A percentile compares a stretch with the other conserved stretches of the same genome.
Conservation (phyloP, 2,888 invertebrate species). For the Tetramorium bicarinatum region DNA sequence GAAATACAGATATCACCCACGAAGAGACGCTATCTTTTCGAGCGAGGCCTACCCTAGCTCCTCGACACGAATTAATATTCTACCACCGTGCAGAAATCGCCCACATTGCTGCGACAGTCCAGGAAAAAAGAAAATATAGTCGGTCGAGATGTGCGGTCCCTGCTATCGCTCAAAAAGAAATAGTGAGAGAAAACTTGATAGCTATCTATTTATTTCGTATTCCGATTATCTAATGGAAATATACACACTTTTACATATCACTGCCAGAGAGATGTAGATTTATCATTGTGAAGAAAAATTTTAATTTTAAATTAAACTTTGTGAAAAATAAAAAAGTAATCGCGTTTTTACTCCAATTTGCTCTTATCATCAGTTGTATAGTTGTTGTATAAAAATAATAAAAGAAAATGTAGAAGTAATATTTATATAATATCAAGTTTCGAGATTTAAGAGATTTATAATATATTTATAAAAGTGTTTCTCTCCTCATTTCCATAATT, state of each 20-base stretch:
- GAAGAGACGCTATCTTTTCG: constrained; percentile 76
- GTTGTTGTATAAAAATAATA: not conserved
- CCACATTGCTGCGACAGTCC: constrained; percentile 62
- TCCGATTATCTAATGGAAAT: not conserved
- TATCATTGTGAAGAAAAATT: not conserved
- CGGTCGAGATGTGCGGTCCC: constrained; percentile 33
- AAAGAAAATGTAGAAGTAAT: not conserved
- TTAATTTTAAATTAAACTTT: not conserved
- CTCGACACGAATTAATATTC: constrained; percentile 80
- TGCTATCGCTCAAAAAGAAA: constrained; percentile 27
- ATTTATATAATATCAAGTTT: constrained; percentile 3
- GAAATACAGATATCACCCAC: constrained; percentile 83
- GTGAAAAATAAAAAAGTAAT: constrained; percentile 9
- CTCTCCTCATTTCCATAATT: constrained; percentile 36
- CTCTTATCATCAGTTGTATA: not conserved
- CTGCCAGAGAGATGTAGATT: not conserved
- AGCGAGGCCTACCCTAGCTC: constrained; percentile 61
- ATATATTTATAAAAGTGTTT: not conserved
- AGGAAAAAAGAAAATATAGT: constrained; percentile 55
- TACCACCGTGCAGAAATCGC: constrained; percentile 77
- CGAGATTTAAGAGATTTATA: not conserved
- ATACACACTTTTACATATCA: not conserved
- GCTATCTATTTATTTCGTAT: constrained; percentile 39
- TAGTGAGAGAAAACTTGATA: constrained; percentile 37
- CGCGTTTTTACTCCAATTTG: not conserved